Base-by-base conservation (phyloP, 92 coral and sea anemone species). In the Meandrina meandrites region DNA sequence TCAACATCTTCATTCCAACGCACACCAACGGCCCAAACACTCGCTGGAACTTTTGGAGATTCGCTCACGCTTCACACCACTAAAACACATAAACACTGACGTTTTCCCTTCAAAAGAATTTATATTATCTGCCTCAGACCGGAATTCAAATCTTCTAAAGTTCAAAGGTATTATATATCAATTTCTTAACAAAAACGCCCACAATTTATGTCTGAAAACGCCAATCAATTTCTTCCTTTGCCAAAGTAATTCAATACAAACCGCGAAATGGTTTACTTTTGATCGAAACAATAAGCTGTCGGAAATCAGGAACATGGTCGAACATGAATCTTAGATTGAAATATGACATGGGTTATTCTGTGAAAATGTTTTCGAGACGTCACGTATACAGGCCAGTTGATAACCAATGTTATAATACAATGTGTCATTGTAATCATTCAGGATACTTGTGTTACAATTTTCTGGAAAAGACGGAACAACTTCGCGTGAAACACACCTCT, bases 191-290 rank as follows among this genome's bases (percentile, higher is more conserved):
- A 14, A 58, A 32, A 17, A 79, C 60, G 73, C 36, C 50, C 30
- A 47, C 22, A 34, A 72, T 50, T 51, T 35, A 34, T 28, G 12
- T 45, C 68, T 51, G 14, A 15, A 71, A 50, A 37, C 37, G 87
- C 31, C 87, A 84, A 74, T 84, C 86, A 83, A 24, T 53, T 24
- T 62, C 32, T 69, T 51, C 86, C 77, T 82, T 82, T 64, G 60
- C 28, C 18, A 24, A 34, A 71, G 42, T 69, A 30, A 31, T 42
- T 22, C 7, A 12, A 80, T 32, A 80, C 36, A 24, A 81, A 56
- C 70, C 80, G 40, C 54, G 35, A 60, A 32, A 35, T 81, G 58
- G 15, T 17, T 51, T 16, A 6, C 31, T 27, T n/a, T n/a, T 13
- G 14, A 8, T 73, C 53, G 24, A 57, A 81, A 81, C 14, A 57